Base-by-base conservation (phyloP, 2,113 vertebrate genomes). In the Caloenas nicobarica region DNA sequence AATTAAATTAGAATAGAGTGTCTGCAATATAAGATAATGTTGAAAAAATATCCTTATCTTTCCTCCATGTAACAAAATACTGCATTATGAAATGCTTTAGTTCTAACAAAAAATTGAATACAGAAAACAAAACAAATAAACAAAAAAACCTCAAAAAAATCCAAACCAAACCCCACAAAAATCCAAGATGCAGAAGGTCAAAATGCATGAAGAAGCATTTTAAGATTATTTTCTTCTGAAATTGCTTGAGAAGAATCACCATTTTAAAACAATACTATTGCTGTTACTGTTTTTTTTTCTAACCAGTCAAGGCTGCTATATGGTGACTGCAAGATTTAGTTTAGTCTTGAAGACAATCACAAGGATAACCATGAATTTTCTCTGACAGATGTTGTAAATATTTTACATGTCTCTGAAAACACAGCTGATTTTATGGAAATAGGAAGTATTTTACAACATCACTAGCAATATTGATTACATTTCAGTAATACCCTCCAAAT, bases 191-290 rank as follows among this genome's bases (percentile, higher is more conserved):
- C 4, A 66, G 23, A 61, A 72, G 13, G 38, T 57, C 26, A 88
- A 70, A 73, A 83, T 56, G 7, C 16, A 44, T 2, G 22, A 51
- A 29, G 3, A 26, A 74, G 2, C 23, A 21, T 31, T 8, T 25
- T 31, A 66, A 51, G 7, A 46, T 1, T 9, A 10, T 58, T 56
- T 74, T 51, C 6, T 84, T 83, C 71, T 36, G 8, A 91, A 91
- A 54, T 21, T 3, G 0, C 2, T 10, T 14, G 11, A 65, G 28
- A 57, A 70, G 4, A 26, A 24, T 0, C 6, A 54, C 19, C 0
- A 50, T 33, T 90, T 60, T 11, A 34, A 76, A 74, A 26, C 7
- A 70, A 13, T 42, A 53, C 9, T 3, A 34, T 28, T n/a, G 9
- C 2, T 90, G 12, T 86, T 95, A 28, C 21, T 7, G 16, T 53